These are phyloP conservation scores for Isoperla grammatica DNA, from an alignment of 2,888 invertebrate species.

Conservation along the genomic window DNA sequence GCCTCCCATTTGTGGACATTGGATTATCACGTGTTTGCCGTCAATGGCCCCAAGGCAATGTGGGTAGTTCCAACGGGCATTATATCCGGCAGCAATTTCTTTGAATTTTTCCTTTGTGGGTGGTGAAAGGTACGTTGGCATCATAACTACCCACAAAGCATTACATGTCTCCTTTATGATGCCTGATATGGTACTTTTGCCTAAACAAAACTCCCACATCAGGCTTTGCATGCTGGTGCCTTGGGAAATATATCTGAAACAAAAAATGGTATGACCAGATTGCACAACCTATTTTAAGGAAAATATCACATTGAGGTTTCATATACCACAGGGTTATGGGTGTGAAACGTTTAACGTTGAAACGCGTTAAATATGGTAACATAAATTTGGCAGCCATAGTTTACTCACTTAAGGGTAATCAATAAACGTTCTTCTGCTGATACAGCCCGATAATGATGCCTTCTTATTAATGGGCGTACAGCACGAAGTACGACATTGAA, in stretches of 20 bases:
- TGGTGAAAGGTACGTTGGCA: neutral
- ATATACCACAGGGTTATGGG: too few species aligned
- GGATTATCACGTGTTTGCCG: slow-evolving; percentile 12
- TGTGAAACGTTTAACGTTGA: too few species aligned
- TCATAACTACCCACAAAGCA: slow-evolving; percentile 9
- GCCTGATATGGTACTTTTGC: neutral
- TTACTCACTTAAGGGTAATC: too few species aligned
- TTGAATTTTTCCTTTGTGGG: slow-evolving; percentile 5
- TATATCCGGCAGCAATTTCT: neutral
- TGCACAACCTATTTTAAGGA: too few species aligned
- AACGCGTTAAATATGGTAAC: too few species aligned
- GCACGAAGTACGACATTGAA: too few species aligned
- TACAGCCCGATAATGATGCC: too few species aligned
- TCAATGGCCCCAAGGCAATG: slow-evolving; percentile 7
- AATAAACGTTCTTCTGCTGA: too few species aligned
- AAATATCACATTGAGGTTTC: too few species aligned
- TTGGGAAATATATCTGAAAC: neutral
- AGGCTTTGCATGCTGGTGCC: slow-evolving; percentile 1
- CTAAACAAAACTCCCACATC: slow-evolving; percentile 2
- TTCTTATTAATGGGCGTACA: too few species aligned
- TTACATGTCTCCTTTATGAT: slow-evolving; percentile 1
- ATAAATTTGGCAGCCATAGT: too few species aligned
- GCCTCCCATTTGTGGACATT: slow-evolving; percentile 23
- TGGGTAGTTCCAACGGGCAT: neutral
- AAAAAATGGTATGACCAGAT: too few species aligned